phyloP scores from a whole-genome alignment of 23 tunicate genomes.

The Styela clava region DNA sequence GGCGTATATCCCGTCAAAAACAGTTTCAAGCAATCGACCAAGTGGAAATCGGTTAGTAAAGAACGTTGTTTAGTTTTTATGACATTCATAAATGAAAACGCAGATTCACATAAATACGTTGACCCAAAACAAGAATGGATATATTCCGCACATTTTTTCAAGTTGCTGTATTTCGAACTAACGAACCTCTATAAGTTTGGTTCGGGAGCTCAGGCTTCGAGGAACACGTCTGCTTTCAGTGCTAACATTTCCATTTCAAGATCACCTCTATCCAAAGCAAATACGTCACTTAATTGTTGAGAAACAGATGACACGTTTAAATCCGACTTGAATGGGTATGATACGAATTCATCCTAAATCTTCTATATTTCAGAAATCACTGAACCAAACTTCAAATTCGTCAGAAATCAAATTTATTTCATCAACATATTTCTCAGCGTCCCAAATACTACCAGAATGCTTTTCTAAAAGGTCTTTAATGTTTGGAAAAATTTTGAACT shows the following conservation, averaged over 20 bases:
- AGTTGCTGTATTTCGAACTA: too few species aligned
- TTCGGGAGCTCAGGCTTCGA: constrained; percentile 32
- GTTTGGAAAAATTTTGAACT: too few species aligned
- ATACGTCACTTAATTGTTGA: constrained; percentile 38
- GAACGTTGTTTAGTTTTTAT: too few species aligned
- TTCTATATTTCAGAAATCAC: constrained; percentile 20
- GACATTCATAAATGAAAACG: too few species aligned
- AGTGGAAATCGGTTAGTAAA: too few species aligned
- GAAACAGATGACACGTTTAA: constrained; percentile 32
- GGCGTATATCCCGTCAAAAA: too few species aligned
- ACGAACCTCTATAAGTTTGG: constrained; percentile 28
- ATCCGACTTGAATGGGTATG: constrained; percentile 31
- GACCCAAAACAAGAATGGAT: too few species aligned
- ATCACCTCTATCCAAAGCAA: constrained; percentile 37
- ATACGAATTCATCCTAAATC: constrained; percentile 30
- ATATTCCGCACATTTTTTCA: too few species aligned
- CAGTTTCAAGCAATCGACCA: too few species aligned
- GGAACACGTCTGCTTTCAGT: constrained; percentile 33
- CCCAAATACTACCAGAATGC: too few species aligned
- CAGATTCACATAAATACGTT: too few species aligned
- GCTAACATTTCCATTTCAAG: constrained; percentile 39
- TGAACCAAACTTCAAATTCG: constrained; percentile 28
- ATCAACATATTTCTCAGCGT: constrained; percentile 26
- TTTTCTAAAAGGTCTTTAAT: too few species aligned
- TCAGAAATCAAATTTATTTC: constrained; percentile 28